A percentile compares a stretch with the other conserved stretches of the same genome.
These are phyloP conservation scores for Corticium candelabrum DNA, from an alignment of 37 sponge, comb jelly and placozoan genomes.

Conservation along the genomic window DNA sequence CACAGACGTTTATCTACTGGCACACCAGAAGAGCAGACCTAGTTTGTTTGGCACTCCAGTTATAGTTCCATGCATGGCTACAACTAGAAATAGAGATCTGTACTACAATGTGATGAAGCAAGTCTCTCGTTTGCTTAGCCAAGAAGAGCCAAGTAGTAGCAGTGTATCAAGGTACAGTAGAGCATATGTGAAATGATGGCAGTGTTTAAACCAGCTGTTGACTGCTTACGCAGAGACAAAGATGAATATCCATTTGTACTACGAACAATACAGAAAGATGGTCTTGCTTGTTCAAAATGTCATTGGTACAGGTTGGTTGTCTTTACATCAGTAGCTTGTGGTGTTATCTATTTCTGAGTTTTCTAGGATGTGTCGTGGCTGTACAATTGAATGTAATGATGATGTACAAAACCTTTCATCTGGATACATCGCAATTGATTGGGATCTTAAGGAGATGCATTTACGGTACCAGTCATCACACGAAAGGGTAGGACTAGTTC, in stretches of 20 bases:
- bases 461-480: constrained; percentile 77
- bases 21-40: constrained; percentile 52
- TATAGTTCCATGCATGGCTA: constrained; percentile 45
- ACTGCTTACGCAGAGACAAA: too few relatives aligned
- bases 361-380: constrained; percentile 80
- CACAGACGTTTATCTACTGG: constrained; percentile 48
- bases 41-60: constrained; percentile 70
- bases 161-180: too few relatives aligned
- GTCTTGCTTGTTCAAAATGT: constrained; percentile 61
- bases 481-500: constrained; percentile 71
- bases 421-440: constrained; percentile 83
- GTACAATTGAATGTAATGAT: constrained; percentile 57
- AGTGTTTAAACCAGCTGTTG: too few relatives aligned
- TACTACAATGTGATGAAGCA: constrained; percentile 63
- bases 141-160: constrained; percentile 17
- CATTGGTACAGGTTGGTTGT: constrained; percentile 89
- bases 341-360: not conserved
- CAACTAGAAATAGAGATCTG: constrained; percentile 28
- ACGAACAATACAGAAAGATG: constrained; percentile 57
- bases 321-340: too few relatives aligned
- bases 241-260: constrained; percentile 68
- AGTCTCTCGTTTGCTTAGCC: constrained; percentile 53
- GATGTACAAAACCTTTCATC: constrained; percentile 11
- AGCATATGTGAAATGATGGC: not conserved
- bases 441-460: constrained; percentile 74